Evolutionary conservation across 2,888 invertebrate species (phyloP).

Genomic region (Caenorhabditis sp.): DNA sequence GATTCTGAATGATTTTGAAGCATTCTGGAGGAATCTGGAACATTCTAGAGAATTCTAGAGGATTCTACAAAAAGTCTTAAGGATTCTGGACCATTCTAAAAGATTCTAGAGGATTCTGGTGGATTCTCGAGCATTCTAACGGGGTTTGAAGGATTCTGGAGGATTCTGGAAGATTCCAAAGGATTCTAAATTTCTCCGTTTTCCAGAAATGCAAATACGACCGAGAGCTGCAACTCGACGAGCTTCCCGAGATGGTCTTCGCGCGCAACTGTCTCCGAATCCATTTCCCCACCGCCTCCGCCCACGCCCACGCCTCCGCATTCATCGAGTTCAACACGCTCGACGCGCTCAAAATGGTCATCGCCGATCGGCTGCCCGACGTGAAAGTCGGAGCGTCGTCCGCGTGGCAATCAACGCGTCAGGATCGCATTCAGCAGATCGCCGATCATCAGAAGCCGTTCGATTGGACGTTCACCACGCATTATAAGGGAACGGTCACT

Average conservation of each 20-base stretch:
- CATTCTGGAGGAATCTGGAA: too few species aligned
- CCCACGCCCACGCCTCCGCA: too few species aligned
- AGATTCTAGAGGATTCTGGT: too few species aligned
- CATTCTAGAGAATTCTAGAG: too few species aligned
- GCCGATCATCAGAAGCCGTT: constrained; percentile 75
- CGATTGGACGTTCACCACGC: constrained; percentile 97
- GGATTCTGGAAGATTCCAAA: not conserved
- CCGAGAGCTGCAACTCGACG: constrained; percentile 74
- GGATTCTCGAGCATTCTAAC: too few species aligned
- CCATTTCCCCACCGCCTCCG: constrained; percentile 83
- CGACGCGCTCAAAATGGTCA: constrained; percentile 91
- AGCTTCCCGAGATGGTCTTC: constrained; percentile 96
- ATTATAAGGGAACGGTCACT: constrained; percentile 89
- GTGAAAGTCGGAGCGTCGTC: constrained; percentile 80
- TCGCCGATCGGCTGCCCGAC: constrained; percentile 81
- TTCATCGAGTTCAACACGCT: constrained; percentile 92
- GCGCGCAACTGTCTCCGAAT: constrained; percentile 91
- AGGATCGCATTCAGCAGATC: constrained; percentile 63
- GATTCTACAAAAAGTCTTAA: too few species aligned
- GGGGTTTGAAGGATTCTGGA: too few species aligned
- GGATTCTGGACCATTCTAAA: too few species aligned
- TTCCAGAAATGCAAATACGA: constrained; percentile 77
- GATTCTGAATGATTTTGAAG: too few species aligned
- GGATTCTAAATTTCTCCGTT: not conserved
- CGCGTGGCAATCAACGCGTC: constrained; percentile 78